Conservation (phyloP, 2,797 vertebrate species). For the Sebastes reedi region DNA sequence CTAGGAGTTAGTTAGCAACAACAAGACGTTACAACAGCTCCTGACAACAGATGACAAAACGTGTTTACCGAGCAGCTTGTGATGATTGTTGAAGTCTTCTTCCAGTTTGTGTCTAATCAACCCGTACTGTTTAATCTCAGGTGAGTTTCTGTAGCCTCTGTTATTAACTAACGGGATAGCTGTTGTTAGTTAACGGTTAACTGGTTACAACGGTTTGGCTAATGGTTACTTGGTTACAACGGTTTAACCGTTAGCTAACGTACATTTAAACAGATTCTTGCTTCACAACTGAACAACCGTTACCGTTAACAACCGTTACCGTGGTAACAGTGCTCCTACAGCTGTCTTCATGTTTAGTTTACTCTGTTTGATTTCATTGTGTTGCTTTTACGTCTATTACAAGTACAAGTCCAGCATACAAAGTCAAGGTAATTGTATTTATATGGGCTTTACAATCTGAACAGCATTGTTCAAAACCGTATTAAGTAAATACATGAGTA, state of each 20-base stretch:
- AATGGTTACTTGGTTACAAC: background rate
- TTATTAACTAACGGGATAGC: background rate
- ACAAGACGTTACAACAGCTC: background rate
- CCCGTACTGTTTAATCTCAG: background rate
- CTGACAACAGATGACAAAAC: conserved; percentile 7
- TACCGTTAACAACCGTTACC: too few relatives aligned
- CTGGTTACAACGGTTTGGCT: too few relatives aligned
- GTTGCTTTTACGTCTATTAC: background rate
- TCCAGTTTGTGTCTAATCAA: background rate
- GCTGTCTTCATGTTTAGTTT: background rate
- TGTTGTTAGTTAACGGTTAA: background rate
- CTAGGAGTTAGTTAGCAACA: background rate
- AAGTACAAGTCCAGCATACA: background rate
- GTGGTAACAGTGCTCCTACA: background rate
- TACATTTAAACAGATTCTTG: background rate
- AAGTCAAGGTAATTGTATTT: background rate
- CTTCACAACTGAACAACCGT: background rate
- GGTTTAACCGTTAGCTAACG: background rate
- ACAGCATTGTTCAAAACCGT: background rate
- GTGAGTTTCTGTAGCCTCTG: conserved; percentile 22
- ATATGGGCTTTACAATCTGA: too few relatives aligned
- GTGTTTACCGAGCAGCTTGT: background rate
- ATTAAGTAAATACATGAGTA: background rate
- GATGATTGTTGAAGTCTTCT: conserved; percentile 19
- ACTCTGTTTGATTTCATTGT: background rate